phyloP scores from a whole-genome alignment of 2,113 vertebrate species.

The Thinocorus orbignyianus region DNA sequence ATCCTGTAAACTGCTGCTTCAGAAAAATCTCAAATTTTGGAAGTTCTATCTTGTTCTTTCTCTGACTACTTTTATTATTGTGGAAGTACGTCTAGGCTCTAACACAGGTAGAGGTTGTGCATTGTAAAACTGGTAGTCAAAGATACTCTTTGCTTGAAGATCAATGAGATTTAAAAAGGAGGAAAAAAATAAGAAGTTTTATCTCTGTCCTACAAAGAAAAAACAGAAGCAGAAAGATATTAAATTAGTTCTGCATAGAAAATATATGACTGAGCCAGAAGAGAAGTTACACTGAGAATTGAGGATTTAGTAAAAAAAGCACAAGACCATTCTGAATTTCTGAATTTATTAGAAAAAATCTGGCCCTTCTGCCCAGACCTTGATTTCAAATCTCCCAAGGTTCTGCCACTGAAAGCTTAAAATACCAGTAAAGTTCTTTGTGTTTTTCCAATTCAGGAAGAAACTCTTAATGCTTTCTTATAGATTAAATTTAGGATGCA shows the following conservation, averaged over 20 bases:
- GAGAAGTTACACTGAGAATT: background rate
- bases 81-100: background rate
- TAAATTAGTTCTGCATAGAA: background rate
- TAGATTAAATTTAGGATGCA: background rate
- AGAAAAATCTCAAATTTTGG: background rate
- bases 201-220: background rate
- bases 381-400: background rate
- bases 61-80: background rate
- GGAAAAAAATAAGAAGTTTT: background rate
- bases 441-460: background rate
- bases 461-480: background rate
- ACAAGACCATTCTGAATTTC: background rate
- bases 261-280: background rate
- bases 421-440: background rate
- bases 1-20: background rate
- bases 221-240: background rate
- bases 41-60: background rate
- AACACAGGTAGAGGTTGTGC: background rate
- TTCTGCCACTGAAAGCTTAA: background rate
- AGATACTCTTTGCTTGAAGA: background rate
- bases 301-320: background rate
- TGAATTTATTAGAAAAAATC: background rate
- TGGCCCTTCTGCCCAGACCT: background rate
- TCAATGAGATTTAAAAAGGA: background rate
- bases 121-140: background rate